These are phyloP conservation scores for Apteryx mantelli DNA, from an alignment of 2,113 vertebrate species.

Conservation along the genomic window DNA sequence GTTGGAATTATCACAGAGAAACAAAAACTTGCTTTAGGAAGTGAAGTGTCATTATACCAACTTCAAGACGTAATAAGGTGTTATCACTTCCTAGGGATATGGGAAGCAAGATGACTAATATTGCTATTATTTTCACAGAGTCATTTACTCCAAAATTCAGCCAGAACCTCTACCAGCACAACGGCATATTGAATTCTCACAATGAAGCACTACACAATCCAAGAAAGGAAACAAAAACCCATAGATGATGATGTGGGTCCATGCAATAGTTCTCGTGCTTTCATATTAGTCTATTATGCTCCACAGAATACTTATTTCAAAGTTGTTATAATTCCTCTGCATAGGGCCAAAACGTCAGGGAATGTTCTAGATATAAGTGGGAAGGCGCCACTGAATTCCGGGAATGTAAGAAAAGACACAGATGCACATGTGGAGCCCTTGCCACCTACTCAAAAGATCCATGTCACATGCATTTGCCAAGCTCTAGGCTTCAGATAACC, in stretches of 20 bases:
- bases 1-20: neutral
- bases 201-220: neutral
- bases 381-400: neutral
- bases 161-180: neutral
- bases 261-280: neutral
- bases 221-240: neutral
- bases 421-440: neutral
- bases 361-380: neutral
- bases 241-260: too few relatives aligned
- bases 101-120: neutral
- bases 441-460: neutral
- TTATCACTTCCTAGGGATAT: neutral
- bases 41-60: too few relatives aligned
- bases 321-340: neutral
- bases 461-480: neutral
- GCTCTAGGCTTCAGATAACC: neutral
- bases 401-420: neutral
- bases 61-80: neutral
- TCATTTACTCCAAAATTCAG: neutral
- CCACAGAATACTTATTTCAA: neutral
- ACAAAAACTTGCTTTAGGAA: neutral
- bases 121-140: neutral
- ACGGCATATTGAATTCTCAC: neutral
- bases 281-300: neutral
- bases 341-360: neutral